Base-by-base conservation (phyloP, 1,140 invertebrate species). In the Drosophila quadrilineata region DNA sequence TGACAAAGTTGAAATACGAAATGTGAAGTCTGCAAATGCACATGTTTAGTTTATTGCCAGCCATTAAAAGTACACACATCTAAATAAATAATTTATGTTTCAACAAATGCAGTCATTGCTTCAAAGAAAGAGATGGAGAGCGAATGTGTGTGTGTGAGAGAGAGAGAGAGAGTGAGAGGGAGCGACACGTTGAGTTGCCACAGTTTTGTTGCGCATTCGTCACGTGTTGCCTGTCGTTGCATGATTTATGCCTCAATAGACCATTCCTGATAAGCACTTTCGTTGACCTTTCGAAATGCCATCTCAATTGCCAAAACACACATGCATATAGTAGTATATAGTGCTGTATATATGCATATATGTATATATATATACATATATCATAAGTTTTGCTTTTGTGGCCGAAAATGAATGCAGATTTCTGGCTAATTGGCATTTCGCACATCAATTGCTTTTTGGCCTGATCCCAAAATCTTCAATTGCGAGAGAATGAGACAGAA, bases 1-100 rank as follows among this genome's bases (percentile, higher is more conserved):
- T 71, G 75, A 79, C 71, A 75, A 66, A 69, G 41, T 28, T 35
- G 22, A 16, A 24, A 14, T 28, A n/a, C 8, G 14, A 33, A 22
- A 19, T 43, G 41, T 41, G 38, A 56, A 31, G 10, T 31, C 6
- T 54, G 59, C 29, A 54, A 31, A 62, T 59, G 60, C 64, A 71
- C 8, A 49, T 22, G 3, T 12, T 10, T 8, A 40, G 71, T 80
- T 80, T 65, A 80, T 69, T 57, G 68, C 72, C 33, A 17, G 45
- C 56, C 64, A 40, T 73, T 69, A 84, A 76, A 59, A 33, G 31
- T 29, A 69, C 46, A 72, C 53, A 76, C 58, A 67, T 75, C 62
- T 41, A 76, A 64, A 82, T 80, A 82, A 68, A 69, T 60, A 76
- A 69, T 69, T 63, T 53, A 57, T 28, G 58, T 43, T 19, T 40